phyloP scores from a whole-genome alignment of 2,888 invertebrate species.

The Apodemia duryi region DNA sequence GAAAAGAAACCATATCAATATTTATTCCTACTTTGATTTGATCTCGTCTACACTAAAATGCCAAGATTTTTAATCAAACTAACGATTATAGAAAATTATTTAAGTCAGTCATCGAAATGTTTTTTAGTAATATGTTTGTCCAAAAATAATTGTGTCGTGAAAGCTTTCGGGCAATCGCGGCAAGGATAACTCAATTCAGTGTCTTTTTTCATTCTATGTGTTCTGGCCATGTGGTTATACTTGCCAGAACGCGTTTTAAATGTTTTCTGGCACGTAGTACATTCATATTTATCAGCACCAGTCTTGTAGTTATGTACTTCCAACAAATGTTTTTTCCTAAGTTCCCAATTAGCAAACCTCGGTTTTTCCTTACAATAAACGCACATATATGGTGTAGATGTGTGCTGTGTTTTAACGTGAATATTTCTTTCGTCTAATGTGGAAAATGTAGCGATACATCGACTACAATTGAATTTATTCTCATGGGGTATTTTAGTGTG shows the following conservation, averaged over 20 bases:
- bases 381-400: conserved; percentile 64
- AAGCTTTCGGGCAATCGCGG: conserved; percentile 71
- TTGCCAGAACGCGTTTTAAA: conserved; percentile 70
- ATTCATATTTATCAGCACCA: conserved; percentile 65
- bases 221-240: conserved; percentile 68
- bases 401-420: conserved; percentile 67
- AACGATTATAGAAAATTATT: background rate
- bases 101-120: conserved; percentile 55
- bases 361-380: conserved; percentile 67
- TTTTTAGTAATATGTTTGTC: conserved; percentile 77
- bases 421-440: conserved; percentile 60
- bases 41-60: background rate
- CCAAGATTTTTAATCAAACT: background rate
- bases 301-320: conserved; percentile 66
- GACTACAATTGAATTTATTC: conserved; percentile 64
- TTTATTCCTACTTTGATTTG: conserved; percentile 27
- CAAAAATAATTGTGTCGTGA: conserved; percentile 74
- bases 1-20: conserved; percentile 70
- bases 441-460: conserved; percentile 66
- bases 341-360: conserved; percentile 67
- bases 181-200: conserved; percentile 69
- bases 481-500: conserved; percentile 69
- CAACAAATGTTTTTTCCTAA: conserved; percentile 63
- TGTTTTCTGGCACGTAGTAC: conserved; percentile 61
- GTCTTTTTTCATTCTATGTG: conserved; percentile 64